Percentiles rank a stretch among this genome's conserved stretches.
These are phyloP conservation scores for Stichodactyla mertensii DNA, from an alignment of 64 coral and sea anemone genomes.

Conservation along the genomic window DNA sequence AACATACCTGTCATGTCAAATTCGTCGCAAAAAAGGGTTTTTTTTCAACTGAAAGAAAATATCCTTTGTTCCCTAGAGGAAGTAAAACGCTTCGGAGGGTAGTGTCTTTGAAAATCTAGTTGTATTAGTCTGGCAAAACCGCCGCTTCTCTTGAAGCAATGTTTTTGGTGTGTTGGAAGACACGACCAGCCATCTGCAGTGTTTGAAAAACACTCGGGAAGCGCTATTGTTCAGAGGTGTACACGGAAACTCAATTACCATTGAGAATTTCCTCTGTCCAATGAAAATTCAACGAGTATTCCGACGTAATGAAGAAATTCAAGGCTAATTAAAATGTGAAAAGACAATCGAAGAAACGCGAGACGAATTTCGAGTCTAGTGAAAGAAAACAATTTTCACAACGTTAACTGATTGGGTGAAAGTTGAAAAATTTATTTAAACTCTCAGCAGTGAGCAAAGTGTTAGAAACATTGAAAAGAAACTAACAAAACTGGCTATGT, in stretches of 20 bases:
- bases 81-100: not conserved
- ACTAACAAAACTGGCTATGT: no score
- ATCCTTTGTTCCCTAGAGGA: not conserved
- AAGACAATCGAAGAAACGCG: not conserved
- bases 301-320: not conserved
- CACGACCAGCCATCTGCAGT: not conserved
- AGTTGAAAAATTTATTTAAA: no score
- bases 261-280: slow-evolving; percentile 8
- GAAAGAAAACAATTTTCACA: not conserved
- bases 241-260: slow-evolving; percentile 11
- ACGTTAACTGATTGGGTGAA: not conserved
- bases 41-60: not conserved
- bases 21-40: not conserved
- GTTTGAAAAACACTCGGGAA: not conserved
- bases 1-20: not conserved
- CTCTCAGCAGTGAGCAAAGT: no score
- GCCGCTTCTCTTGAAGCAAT: not conserved
- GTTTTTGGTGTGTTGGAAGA: not conserved
- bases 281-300: not conserved
- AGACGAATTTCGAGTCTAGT: not conserved
- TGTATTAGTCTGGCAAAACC: not conserved
- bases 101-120: not conserved
- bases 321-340: not conserved
- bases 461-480: no score
- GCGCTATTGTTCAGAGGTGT: not conserved